phyloP scores from a whole-genome alignment of 2,888 invertebrate species.

The Emmelina monodactyla region DNA sequence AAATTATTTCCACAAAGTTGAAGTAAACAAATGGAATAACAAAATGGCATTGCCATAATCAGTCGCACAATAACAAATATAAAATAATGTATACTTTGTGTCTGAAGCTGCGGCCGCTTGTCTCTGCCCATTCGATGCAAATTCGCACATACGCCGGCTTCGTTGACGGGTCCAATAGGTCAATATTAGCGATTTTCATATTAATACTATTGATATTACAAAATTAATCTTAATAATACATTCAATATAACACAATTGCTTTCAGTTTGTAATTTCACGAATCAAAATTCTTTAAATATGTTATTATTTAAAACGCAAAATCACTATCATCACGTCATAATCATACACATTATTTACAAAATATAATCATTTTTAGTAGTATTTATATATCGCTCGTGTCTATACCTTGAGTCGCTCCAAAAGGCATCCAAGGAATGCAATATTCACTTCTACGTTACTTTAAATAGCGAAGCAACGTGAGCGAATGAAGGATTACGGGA shows the following conservation, averaged over 20 bases:
- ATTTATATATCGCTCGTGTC: too few species aligned
- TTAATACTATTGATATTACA: too few species aligned
- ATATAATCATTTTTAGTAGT: too few species aligned
- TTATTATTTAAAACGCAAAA: too few species aligned
- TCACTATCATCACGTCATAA: too few species aligned
- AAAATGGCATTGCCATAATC: slow-evolving; percentile 18
- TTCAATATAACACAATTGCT: too few species aligned
- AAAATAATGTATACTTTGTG: slow-evolving; percentile 28
- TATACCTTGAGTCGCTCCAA: slow-evolving; percentile 20
- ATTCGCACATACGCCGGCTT: slow-evolving; percentile 51
- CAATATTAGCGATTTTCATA: too few species aligned
- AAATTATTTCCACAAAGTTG: slow-evolving; percentile 11
- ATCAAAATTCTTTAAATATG: too few species aligned
- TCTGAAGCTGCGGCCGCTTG: slow-evolving; percentile 34
- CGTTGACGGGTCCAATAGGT: too few species aligned
- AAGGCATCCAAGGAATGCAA: slow-evolving; percentile 49
- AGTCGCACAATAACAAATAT: slow-evolving; percentile 28
- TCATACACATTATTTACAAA: too few species aligned
- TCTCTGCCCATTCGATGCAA: slow-evolving; percentile 60
- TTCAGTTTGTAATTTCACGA: too few species aligned
- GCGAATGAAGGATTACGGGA: slow-evolving; percentile 46
- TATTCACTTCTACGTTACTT: slow-evolving; percentile 54
- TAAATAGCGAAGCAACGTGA: slow-evolving; percentile 49
- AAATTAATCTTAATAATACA: too few species aligned
- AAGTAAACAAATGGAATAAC: slow-evolving; percentile 13